phyloP scores from a whole-genome alignment of 2,113 vertebrate genomes.

The Zonotrichia leucophrys region DNA sequence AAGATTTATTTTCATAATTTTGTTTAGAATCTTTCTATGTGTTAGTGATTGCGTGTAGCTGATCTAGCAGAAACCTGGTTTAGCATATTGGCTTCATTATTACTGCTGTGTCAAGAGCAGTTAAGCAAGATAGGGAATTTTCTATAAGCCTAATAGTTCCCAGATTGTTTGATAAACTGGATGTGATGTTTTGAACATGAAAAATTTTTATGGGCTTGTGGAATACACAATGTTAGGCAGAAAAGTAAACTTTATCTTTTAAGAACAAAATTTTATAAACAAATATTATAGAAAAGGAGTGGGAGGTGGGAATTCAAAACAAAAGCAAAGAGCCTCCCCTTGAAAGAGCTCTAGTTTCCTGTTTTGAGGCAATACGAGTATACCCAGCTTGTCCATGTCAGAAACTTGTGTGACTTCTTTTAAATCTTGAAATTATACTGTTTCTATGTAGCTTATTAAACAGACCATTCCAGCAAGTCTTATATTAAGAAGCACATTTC shows the following conservation, averaged over 20 bases:
- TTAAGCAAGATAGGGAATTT: not conserved
- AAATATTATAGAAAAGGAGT: not conserved
- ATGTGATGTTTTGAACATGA: not conserved
- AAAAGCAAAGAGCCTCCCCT: not conserved
- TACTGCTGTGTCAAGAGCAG: not conserved
- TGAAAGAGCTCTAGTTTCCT: not conserved
- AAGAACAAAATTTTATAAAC: not conserved
- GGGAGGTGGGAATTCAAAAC: rapidly evolving
- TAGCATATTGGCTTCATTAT: not conserved
- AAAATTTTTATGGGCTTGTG: not conserved
- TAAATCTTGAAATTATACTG: not conserved
- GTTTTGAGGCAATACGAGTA: not conserved
- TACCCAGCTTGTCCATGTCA: not conserved
- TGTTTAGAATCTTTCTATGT: not conserved
- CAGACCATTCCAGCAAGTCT: not conserved
- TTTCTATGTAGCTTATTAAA: not conserved
- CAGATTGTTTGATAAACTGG: not conserved
- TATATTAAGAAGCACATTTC: not conserved
- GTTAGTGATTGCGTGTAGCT: not conserved
- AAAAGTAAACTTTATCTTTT: not conserved
- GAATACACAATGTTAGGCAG: not conserved
- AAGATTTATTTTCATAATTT: not conserved
- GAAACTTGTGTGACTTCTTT: not conserved
- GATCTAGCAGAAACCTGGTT: not conserved
- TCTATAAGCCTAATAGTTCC: not conserved